Conservation (phyloP, 2,888 invertebrate genomes). For the Arctia plantaginis region DNA sequence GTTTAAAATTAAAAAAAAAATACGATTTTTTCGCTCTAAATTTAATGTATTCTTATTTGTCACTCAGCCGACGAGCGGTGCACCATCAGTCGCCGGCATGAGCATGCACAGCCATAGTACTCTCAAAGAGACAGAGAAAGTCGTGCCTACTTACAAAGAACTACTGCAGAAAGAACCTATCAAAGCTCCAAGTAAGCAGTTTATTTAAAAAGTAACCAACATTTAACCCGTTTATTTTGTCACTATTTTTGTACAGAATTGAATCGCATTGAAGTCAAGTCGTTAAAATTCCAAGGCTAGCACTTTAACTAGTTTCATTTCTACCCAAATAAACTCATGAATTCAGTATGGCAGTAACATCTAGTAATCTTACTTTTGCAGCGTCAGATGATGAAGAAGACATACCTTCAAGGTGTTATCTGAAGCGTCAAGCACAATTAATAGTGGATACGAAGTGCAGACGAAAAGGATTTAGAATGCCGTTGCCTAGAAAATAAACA, state of each 20-base stretch:
- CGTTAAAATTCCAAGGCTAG: neutral
- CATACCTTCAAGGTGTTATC: conserved; percentile 91
- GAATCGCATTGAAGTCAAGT: neutral
- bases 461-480: conserved; percentile 89
- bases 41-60: neutral
- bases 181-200: conserved; percentile 69
- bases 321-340: neutral
- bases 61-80: conserved; percentile 73
- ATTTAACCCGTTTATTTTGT: neutral
- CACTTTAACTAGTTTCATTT: neutral
- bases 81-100: conserved; percentile 74
- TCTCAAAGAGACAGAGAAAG: conserved; percentile 72
- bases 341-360: neutral
- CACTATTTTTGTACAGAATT: neutral
- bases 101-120: conserved; percentile 78
- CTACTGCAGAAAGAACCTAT: conserved; percentile 73
- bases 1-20: neutral
- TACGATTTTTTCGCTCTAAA: neutral
- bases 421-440: conserved; percentile 93
- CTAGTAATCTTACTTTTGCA: conserved; percentile 40
- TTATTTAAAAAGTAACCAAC: neutral
- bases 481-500: conserved; percentile 71
- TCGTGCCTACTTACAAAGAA: conserved; percentile 76
- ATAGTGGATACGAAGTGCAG: conserved; percentile 94
- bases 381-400: conserved; percentile 94